Percentiles rank a stretch among this genome's conserved stretches.
Conservation (phyloP, 1,140 invertebrate species). For the Drosophila sechellia region DNA sequence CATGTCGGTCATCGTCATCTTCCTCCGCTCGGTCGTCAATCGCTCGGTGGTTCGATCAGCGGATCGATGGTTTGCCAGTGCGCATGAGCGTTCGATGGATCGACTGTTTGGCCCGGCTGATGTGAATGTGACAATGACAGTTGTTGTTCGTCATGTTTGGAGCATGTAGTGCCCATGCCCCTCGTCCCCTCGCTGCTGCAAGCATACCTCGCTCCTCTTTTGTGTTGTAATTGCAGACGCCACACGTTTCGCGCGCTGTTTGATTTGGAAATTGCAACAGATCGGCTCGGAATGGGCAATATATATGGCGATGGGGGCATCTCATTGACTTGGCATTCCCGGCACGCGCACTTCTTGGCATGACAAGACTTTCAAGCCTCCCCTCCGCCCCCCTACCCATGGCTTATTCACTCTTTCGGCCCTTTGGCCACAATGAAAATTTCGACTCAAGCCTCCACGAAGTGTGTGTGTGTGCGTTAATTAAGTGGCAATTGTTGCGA, state of each 20-base stretch:
- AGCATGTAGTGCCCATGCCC: slow-evolving; percentile 49
- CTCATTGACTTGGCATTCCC: slow-evolving; percentile 72
- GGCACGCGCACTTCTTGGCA: slow-evolving; percentile 74
- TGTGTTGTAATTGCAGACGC: slow-evolving; percentile 84
- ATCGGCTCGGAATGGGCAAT: slow-evolving; percentile 64
- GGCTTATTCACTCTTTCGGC: slow-evolving; percentile 10
- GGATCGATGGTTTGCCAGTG: slow-evolving; percentile 37
- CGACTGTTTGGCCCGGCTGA: slow-evolving; percentile 28
- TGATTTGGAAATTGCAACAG: slow-evolving; percentile 82
- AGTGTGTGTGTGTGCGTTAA: slow-evolving; percentile 54
- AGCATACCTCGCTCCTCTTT: slow-evolving; percentile 45
- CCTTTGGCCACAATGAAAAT: slow-evolving; percentile 58
- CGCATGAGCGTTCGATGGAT: slow-evolving; percentile 37
- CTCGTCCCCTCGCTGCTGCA: background rate
- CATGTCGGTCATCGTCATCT: slow-evolving; percentile 43
- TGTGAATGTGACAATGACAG: slow-evolving; percentile 80
- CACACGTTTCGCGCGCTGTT: slow-evolving; percentile 81
- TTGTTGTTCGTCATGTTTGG: slow-evolving; percentile 84
- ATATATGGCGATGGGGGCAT: slow-evolving; percentile 61
- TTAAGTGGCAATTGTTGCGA: slow-evolving; percentile 80
- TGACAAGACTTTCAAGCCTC: slow-evolving; percentile 74
- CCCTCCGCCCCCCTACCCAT: background rate
- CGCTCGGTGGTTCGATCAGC: slow-evolving; percentile 22
- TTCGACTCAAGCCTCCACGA: slow-evolving; percentile 55
- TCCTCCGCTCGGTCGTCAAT: slow-evolving; percentile 36